Evolutionary conservation across 2,797 vertebrate genomes (phyloP), one percentile per base, ranked within the genome.

Genomic region (Staurois parvus): DNA sequence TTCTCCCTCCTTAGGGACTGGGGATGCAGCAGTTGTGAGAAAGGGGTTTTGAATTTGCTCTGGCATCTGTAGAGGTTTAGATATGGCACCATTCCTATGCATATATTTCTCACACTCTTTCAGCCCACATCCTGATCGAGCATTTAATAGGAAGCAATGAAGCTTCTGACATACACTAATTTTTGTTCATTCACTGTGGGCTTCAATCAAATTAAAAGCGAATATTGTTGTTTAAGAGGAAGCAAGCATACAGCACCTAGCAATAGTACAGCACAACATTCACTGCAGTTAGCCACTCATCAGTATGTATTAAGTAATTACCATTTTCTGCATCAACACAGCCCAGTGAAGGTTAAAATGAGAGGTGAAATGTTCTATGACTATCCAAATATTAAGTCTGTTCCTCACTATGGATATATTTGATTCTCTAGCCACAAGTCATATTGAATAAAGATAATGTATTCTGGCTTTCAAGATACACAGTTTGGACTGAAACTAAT

Each of bases 241-340:
- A 81, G 76, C 5, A 30, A 68, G 28, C 56, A 28, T 85, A 28
- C 62, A 81, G 26, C n/a, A n/a, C 7, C 24, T 24, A 75, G n/a
- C 42, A 69, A 56, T 69, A n/a, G 77, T 42, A 69, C 73, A 76
- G 42, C 64, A 80, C 40, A 80, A 69, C 62, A 81, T 74, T 85
- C 26, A 66, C 30, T 85, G n/a, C 70, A 48, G 30, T 70, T 81
- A 80, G 72, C 37, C 24, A 68, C 72, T 81, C 64, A 85, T 81
- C 70, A 76, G 72, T 81, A 85, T 76, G 64, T 81, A 85, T 85
- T 68, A 75, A 76, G 64, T 69, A 81, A 81, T 85, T 76, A 81
- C 62, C 75, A 85, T 85, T 85, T 80, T 76, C 78, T 85, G 72
- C 84, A 68, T 80, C 76, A 75, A 52, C 84, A 81, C 78, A 79